Base-by-base conservation (phyloP, 2,888 invertebrate species). In the Parelbella ahira region DNA sequence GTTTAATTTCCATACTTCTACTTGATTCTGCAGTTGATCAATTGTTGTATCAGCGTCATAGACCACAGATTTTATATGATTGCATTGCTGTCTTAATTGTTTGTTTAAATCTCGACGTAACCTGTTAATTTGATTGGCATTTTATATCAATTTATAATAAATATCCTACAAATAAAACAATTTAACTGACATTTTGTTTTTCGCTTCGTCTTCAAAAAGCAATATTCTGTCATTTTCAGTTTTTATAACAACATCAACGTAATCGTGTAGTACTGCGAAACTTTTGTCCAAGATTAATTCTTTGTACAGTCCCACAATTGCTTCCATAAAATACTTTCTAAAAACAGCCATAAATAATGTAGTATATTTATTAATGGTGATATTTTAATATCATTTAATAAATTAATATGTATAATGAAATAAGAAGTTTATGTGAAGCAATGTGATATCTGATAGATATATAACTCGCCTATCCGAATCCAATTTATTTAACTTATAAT, bases 1-100 rank as follows among this genome's bases (percentile, higher is more conserved):
- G n/a, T n/a, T n/a, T n/a, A n/a, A n/a, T n/a, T n/a, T n/a, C n/a
- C 56, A 42, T 53, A 82, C 83, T 59, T 81, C 79, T 3, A 79
- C 60, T 38, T 60, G 30, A 2, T 58, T 60, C 27, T 53, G 68
- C 1, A 82, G 56, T 0, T 46, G 43, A 19, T 70, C 69, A 37
- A 80, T 75, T 7, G 49, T 43, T 10, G 48, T 47, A 18, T 82
- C 60, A 1, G 68, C 63, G 12, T 80, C 79, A 45, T 81, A 81
- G 19, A 61, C 51, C 1, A 68, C 61, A 0, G 73, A 60, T 46
- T 73, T 78, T 10, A 63, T 54, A 47, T 79, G 75, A 37, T 71
- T 80, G 1, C 75, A 61, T 44, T 71, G 76, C 21, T 65, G 70
- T 7, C 80, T 60, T 20, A 77, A 34, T 50, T 79, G 80, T 44